Evolutionary conservation across 2,113 vertebrate species (phyloP).

Genomic region (Sterrhoptilus dennistouni): DNA sequence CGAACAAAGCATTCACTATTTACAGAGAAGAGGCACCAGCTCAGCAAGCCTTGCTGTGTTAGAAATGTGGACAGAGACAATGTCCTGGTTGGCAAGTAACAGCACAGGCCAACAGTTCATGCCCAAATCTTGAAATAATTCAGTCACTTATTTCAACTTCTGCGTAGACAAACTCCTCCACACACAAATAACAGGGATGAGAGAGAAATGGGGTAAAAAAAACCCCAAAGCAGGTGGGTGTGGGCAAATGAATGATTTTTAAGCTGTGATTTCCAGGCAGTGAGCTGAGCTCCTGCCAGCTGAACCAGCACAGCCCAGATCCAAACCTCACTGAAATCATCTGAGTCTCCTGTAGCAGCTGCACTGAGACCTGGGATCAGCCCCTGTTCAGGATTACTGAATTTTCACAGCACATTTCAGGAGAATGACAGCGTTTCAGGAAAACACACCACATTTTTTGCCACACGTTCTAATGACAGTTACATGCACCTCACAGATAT

Average conservation of each 20-base stretch:
- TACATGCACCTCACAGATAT: neutral
- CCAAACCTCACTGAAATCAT: neutral
- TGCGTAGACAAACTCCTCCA: neutral
- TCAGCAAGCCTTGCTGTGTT: neutral
- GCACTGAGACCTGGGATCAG: neutral
- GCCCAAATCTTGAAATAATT: neutral
- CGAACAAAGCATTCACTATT: neutral
- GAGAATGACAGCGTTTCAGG: neutral
- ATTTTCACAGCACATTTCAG: neutral
- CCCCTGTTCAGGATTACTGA: accelerated
- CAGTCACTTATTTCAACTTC: neutral
- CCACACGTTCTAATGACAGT: neutral
- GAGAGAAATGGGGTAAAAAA: neutral
- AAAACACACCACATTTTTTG: neutral
- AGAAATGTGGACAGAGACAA: neutral
- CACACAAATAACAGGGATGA: neutral
- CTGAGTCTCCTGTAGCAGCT: neutral
- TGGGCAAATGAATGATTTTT: neutral
- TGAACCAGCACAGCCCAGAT: neutral
- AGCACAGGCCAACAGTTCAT: neutral
- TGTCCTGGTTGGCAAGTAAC: neutral
- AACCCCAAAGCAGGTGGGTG: neutral
- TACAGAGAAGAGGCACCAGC: neutral
- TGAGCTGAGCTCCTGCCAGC: neutral
- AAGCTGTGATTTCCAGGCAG: neutral